Evolutionary conservation across 2,113 vertebrate species (phyloP).

Genomic region (Trogon melanurus): DNA sequence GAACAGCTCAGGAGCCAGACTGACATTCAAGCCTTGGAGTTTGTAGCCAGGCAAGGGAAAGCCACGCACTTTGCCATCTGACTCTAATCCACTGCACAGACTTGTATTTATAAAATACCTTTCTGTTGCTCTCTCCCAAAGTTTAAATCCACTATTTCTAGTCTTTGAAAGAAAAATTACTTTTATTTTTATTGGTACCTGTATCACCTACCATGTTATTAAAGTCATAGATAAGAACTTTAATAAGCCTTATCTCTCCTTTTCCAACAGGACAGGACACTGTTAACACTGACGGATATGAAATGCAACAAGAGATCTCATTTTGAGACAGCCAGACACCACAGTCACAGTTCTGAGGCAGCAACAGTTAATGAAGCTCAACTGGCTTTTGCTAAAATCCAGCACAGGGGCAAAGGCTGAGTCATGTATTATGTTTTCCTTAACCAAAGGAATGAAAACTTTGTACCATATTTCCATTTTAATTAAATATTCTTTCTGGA

Average conservation of each 20-base stretch:
- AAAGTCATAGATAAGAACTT: slow-evolving; percentile 88
- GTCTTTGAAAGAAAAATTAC: slow-evolving; percentile 65
- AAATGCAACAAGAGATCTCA: slow-evolving; percentile 77
- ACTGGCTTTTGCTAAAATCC: slow-evolving; percentile 9
- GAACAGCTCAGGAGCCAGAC: neutral
- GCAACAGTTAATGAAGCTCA: slow-evolving; percentile 30
- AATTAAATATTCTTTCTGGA: slow-evolving; percentile 21
- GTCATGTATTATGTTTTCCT: neutral
- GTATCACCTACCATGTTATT: slow-evolving; percentile 75
- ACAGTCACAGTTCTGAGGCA: slow-evolving; percentile 40
- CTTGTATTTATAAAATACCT: neutral
- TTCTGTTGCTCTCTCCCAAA: neutral
- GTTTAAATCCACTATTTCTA: slow-evolving; percentile 29
- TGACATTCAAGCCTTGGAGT: neutral
- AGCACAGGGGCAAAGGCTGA: slow-evolving; percentile 19
- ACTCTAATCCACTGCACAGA: neutral
- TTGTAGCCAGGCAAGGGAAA: neutral
- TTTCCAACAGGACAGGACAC: slow-evolving; percentile 64
- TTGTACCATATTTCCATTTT: neutral
- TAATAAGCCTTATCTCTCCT: slow-evolving; percentile 87
- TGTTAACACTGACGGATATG: slow-evolving; percentile 70
- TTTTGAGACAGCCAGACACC: slow-evolving; percentile 59
- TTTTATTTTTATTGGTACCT: slow-evolving; percentile 64
- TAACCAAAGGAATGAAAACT: neutral
- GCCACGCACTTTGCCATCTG: neutral